Conservation (phyloP, 2,888 invertebrate species). For the Patella ulyssiponensis region DNA sequence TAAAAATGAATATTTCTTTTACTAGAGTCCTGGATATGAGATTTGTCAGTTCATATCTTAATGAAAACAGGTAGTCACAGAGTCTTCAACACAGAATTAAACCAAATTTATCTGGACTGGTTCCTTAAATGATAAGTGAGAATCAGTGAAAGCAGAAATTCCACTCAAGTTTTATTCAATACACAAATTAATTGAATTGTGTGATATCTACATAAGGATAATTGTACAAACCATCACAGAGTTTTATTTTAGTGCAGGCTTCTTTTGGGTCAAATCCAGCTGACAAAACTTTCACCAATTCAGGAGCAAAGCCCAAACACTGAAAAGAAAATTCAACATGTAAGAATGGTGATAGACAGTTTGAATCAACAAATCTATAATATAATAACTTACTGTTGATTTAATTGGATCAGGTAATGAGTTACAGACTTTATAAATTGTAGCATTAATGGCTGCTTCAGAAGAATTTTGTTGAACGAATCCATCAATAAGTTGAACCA, state of each 20-base stretch:
- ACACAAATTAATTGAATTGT: too few relatives aligned
- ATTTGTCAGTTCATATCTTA: not conserved
- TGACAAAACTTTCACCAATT: slow-evolving; percentile 23
- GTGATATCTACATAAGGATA: too few relatives aligned
- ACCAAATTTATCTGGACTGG: too few relatives aligned
- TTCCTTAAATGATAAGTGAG: too few relatives aligned
- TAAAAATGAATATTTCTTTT: not conserved
- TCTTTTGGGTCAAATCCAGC: slow-evolving; percentile 32
- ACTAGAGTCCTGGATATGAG: not conserved
- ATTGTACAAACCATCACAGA: slow-evolving; percentile 22
- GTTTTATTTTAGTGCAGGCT: slow-evolving; percentile 34
- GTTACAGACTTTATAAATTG: slow-evolving; percentile 22
- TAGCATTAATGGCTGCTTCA: slow-evolving; percentile 22
- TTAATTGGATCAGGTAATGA: not conserved
- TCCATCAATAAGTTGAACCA: slow-evolving; percentile 16
- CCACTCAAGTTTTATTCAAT: too few relatives aligned
- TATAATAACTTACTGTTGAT: not conserved
- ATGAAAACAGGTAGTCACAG: not conserved
- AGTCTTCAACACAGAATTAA: too few relatives aligned
- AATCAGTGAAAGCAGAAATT: too few relatives aligned
- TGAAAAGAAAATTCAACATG: slow-evolving; percentile 13
- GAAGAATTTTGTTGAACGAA: slow-evolving; percentile 21
- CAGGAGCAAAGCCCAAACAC: slow-evolving; percentile 32
- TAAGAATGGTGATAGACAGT: too few relatives aligned
- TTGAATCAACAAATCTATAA: too few relatives aligned